Conservation (phyloP, 2,888 invertebrate species). For the Habroteleia sp. region DNA sequence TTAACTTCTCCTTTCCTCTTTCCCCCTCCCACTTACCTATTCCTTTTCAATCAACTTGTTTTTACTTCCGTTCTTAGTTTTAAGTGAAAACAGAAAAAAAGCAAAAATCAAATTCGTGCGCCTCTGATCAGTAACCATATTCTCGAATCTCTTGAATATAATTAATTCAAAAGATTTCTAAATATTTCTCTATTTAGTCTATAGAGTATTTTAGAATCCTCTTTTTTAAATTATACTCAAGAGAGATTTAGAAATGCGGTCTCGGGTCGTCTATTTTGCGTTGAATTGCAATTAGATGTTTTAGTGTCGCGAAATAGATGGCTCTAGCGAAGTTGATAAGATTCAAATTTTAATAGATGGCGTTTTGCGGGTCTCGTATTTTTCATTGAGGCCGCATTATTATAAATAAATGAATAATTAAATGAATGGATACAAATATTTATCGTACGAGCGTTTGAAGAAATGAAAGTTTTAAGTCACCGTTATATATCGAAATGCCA, state of each 20-base stretch:
- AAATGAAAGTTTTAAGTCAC: conserved; percentile 37
- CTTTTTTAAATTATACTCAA: too few species aligned
- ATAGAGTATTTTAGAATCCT: too few species aligned
- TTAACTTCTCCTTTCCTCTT: conserved; percentile 7
- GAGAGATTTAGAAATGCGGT: too few species aligned
- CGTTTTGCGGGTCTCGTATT: conserved; percentile 36
- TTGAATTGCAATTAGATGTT: conserved; percentile 18
- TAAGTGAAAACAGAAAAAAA: conserved; percentile 1
- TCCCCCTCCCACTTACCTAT: neutral
- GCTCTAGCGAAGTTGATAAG: conserved; percentile 34
- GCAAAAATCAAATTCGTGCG: conserved; percentile 19
- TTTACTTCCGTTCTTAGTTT: conserved; percentile 10
- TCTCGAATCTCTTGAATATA: too few species aligned
- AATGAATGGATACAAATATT: conserved; percentile 41
- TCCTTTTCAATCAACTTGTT: conserved; percentile 4
- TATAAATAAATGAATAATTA: conserved; percentile 21
- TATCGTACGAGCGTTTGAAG: conserved; percentile 36
- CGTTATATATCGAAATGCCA: conserved; percentile 37
- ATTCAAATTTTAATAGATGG: conserved; percentile 55
- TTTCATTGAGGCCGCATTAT: conserved; percentile 32
- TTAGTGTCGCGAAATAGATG: conserved; percentile 26
- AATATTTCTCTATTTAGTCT: too few species aligned
- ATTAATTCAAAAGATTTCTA: too few species aligned
- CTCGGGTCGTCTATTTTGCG: conserved; percentile 14
- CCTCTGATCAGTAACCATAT: conserved; percentile 3